Conservation (phyloP, 1,140 invertebrate species). For the Drosophila suzukii region DNA sequence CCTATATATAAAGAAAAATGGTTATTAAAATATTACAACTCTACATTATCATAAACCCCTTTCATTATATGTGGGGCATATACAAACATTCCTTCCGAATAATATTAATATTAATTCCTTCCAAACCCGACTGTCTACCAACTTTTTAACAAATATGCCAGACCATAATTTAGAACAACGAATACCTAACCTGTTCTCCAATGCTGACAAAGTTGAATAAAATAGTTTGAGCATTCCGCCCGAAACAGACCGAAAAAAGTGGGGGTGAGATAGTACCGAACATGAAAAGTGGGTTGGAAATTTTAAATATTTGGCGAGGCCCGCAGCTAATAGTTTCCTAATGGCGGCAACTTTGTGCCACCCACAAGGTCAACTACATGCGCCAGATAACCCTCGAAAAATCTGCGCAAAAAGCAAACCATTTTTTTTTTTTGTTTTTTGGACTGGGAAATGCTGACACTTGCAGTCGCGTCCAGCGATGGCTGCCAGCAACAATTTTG, state of each 20-base stretch:
- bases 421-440: constrained; percentile 31
- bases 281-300: constrained; percentile 18
- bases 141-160: constrained; percentile 10
- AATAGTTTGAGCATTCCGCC: constrained; percentile 32
- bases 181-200: constrained; percentile 7
- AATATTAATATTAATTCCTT: too few relatives aligned
- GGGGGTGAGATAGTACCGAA: not conserved
- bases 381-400: constrained; percentile 65
- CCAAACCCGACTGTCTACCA: not conserved
- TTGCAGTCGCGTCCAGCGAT: constrained; percentile 54
- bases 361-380: constrained; percentile 74
- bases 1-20: too few relatives aligned
- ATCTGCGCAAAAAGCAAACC: constrained; percentile 46
- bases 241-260: not conserved
- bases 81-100: too few relatives aligned
- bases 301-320: constrained; percentile 44
- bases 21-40: too few relatives aligned
- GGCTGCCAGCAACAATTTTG: constrained; percentile 74
- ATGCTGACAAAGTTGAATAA: constrained; percentile 18
- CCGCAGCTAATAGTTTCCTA: constrained; percentile 71
- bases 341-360: constrained; percentile 56
- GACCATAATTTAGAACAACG: not conserved
- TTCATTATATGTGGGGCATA: too few relatives aligned
- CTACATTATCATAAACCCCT: too few relatives aligned
- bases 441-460: constrained; percentile 47